These are phyloP conservation scores for Neocloeon triangulifer DNA, from an alignment of 1,140 invertebrate species.

Conservation along the genomic window DNA sequence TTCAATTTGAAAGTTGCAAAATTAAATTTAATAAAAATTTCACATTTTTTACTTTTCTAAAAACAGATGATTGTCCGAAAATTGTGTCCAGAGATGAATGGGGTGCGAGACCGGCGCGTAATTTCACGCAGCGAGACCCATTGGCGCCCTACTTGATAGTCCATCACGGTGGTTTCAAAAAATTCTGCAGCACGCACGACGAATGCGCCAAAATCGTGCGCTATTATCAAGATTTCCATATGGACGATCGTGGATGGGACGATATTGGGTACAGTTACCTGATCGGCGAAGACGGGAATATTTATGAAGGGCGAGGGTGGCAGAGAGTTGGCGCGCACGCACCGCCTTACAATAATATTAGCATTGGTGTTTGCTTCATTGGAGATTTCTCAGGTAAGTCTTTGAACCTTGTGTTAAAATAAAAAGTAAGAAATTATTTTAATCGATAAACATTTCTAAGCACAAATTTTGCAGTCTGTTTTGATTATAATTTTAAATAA, in stretches of 20 bases:
- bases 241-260: slow-evolving; percentile 17
- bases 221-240: slow-evolving; percentile 20
- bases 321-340: slow-evolving; percentile 44
- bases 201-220: slow-evolving; percentile 11
- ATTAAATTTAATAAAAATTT: too few species aligned
- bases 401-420: too few species aligned
- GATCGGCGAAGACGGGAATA: slow-evolving; percentile 24
- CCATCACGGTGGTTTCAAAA: slow-evolving; percentile 17
- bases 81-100: slow-evolving; percentile 15
- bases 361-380: slow-evolving; percentile 52
- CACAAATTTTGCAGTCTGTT: too few species aligned
- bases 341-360: slow-evolving; percentile 36
- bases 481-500: too few species aligned
- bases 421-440: too few species aligned
- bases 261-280: slow-evolving; percentile 28
- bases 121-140: not conserved
- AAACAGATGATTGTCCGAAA: too few species aligned
- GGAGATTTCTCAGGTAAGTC: slow-evolving; percentile 19
- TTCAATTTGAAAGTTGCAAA: too few species aligned
- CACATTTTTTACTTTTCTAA: too few species aligned
- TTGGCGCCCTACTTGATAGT: slow-evolving; percentile 16
- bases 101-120: slow-evolving; percentile 12
- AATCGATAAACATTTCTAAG: too few species aligned
- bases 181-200: slow-evolving; percentile 13
- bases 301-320: slow-evolving; percentile 39